Base-by-base conservation (phyloP, 2,797 vertebrate genomes). In the Sebastes ruberrimus region DNA sequence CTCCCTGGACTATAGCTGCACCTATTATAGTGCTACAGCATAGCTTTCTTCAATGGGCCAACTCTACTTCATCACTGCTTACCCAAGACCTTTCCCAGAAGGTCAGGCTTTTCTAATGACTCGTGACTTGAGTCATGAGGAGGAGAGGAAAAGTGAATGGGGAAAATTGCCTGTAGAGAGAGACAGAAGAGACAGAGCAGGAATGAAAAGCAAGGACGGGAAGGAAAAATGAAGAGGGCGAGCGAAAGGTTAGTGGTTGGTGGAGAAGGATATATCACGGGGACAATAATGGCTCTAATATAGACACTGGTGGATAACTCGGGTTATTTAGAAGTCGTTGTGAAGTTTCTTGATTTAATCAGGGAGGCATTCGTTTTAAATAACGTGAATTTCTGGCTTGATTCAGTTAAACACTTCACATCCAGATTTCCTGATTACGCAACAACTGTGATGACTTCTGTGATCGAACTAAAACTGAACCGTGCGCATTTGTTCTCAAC, bases 51-150 rank as follows among this genome's bases (percentile, higher is more conserved):
- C 91, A 92, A 80, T 81, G 87, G 92, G 87, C 91, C 91, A 77
- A 81, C 83, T 90, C 86, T 91, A 94, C 92, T 95, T 94, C 91
- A 94, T 95, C 95, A 95, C 89, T 92, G 91, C 93, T 95, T 93
- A 95, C 86, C 92, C 91, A 91, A 87, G 92, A 94, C 94, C 93
- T 92, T 92, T 93, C 92, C 89, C 91, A 92, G 93, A 96, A 96
- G 95, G 95, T 96, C 94, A 95, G 90, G 82, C 90, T 93, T 91
- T 92, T 89, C 94, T 95, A 95, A 96, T 95, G 94, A 93, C 86
- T 94, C 90, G 87, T 95, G 94, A 94, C 94, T 93, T 87, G 88
- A 93, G 94, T 94, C 91, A 90, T 92, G 90, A 94, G 88, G 85
- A 91, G 88, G 76, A 79, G 73, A 88, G 77, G 81, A 82, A 89